Percentiles rank a stretch among this genome's conserved stretches.
These are phyloP conservation scores for Allacma fusca DNA, from an alignment of 2,888 invertebrate genomes.

Conservation along the genomic window DNA sequence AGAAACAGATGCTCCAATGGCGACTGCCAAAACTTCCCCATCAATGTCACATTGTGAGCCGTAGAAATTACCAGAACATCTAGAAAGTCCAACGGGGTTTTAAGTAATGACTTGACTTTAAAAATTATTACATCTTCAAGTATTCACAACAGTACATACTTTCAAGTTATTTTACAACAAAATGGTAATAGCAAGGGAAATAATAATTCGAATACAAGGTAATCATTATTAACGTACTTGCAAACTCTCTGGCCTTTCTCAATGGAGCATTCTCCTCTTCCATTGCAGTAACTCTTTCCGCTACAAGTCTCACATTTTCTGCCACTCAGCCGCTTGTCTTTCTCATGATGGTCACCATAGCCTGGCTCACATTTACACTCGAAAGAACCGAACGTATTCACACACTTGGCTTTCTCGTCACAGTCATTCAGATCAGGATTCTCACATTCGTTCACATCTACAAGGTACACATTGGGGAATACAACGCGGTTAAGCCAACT, in stretches of 20 bases:
- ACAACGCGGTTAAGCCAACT: neutral
- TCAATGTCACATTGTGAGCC: conserved; percentile 89
- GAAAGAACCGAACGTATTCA: conserved; percentile 85
- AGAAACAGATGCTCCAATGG: conserved; percentile 87
- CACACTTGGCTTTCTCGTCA: conserved; percentile 78
- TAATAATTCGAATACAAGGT: neutral
- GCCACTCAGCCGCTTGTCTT: conserved; percentile 74
- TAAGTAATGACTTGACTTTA: conserved; percentile 7
- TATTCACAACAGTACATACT: no score
- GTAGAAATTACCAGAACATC: conserved; percentile 86
- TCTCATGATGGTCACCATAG: conserved; percentile 77
- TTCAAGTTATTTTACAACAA: no score
- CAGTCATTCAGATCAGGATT: conserved; percentile 85
- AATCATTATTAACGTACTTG: conserved; percentile 69
- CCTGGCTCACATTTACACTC: conserved; percentile 78
- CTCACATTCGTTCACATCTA: conserved; percentile 87
- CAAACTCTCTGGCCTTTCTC: conserved; percentile 77
- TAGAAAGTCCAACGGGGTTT: conserved; percentile 62
- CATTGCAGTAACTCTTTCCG: conserved; percentile 79
- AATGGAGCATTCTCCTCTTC: conserved; percentile 84
- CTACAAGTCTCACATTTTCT: conserved; percentile 79
- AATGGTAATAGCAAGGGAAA: no score
- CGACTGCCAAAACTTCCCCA: conserved; percentile 89
- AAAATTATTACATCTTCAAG: no score
- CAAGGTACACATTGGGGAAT: conserved; percentile 44